These are phyloP conservation scores for Vanessa tameamea DNA, from an alignment of 1,140 invertebrate genomes.

Conservation along the genomic window DNA sequence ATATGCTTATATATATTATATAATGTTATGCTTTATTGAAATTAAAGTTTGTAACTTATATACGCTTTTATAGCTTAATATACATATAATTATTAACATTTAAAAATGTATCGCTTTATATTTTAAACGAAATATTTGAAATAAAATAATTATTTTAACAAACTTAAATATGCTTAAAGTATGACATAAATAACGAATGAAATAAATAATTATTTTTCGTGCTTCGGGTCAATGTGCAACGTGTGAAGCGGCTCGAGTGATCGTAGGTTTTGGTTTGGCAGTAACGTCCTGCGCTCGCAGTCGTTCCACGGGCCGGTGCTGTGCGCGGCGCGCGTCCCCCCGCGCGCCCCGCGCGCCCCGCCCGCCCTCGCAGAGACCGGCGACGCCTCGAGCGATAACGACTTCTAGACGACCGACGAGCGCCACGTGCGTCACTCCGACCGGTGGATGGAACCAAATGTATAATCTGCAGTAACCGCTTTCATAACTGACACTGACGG, in stretches of 20 bases:
- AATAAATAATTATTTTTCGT: too few species aligned
- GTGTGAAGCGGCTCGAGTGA: not conserved
- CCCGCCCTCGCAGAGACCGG: constrained; percentile 61
- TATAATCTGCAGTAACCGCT: constrained; percentile 3
- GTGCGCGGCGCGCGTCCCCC: constrained; percentile 48
- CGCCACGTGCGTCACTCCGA: not conserved
- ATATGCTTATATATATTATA: constrained; percentile 8
- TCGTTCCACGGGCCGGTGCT: constrained; percentile 15
- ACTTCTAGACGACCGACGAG: constrained; percentile 58
- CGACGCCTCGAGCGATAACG: constrained; percentile 79
- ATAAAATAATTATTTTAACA: not conserved
- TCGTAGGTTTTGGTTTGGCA: constrained; percentile 41
- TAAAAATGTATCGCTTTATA: not conserved
- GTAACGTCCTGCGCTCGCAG: constrained; percentile 80
- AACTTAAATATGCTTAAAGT: not conserved
- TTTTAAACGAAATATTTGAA: not conserved
- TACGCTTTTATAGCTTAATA: constrained; percentile 32
- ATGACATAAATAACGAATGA: too few species aligned
- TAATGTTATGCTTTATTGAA: not conserved
- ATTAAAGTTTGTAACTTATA: not conserved
- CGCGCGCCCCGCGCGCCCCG: constrained; percentile 52
- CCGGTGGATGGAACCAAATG: constrained; percentile 5
- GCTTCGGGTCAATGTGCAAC: not conserved
- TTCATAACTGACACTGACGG: constrained; percentile 10
- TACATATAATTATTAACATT: not conserved